A percentile compares a stretch with the other conserved stretches of the same genome.
phyloP scores from a whole-genome alignment of 1,140 invertebrate genomes.

The Phthorimaea operculella region DNA sequence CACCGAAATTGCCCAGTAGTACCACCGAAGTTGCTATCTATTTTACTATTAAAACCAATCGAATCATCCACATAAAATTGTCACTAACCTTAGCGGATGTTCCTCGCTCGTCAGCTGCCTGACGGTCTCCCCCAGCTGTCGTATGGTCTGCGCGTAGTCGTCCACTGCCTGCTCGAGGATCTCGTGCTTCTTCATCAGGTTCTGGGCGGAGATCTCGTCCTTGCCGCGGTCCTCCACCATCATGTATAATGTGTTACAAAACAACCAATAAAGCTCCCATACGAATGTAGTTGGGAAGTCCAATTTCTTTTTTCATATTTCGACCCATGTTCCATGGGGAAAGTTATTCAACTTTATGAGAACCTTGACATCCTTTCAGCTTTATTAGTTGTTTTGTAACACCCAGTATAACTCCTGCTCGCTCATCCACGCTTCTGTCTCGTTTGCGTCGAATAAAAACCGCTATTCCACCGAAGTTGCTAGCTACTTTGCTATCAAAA shows the following conservation, averaged over 20 bases:
- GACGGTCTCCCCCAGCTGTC: constrained; percentile 94
- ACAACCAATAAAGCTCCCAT: too few relatives aligned
- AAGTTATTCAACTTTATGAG: too few relatives aligned
- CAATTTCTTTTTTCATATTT: too few relatives aligned
- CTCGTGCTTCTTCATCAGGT: constrained; percentile 99
- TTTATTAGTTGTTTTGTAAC: too few relatives aligned
- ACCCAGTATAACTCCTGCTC: too few relatives aligned
- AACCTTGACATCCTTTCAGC: too few relatives aligned
- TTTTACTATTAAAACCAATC: too few relatives aligned
- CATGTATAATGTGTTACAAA: constrained; percentile 99
- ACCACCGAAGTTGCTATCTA: too few relatives aligned
- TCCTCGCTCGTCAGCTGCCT: constrained; percentile 90
- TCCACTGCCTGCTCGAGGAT: constrained; percentile 95
- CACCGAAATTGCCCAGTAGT: too few relatives aligned
- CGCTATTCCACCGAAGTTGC: constrained; percentile 67
- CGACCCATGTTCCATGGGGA: too few relatives aligned
- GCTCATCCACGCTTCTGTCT: constrained; percentile 99
- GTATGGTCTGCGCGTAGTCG: constrained; percentile 96
- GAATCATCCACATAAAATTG: constrained; percentile 75
- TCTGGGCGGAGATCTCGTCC: constrained; percentile 98
- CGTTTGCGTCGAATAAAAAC: constrained; percentile 98
- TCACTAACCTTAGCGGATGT: constrained; percentile 71
- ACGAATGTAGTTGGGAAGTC: too few relatives aligned
- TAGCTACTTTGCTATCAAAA: too few relatives aligned
- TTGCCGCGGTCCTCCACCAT: constrained; percentile 99